phyloP scores from a whole-genome alignment of 2,113 vertebrate species.

The Elaphurus davidianus region DNA sequence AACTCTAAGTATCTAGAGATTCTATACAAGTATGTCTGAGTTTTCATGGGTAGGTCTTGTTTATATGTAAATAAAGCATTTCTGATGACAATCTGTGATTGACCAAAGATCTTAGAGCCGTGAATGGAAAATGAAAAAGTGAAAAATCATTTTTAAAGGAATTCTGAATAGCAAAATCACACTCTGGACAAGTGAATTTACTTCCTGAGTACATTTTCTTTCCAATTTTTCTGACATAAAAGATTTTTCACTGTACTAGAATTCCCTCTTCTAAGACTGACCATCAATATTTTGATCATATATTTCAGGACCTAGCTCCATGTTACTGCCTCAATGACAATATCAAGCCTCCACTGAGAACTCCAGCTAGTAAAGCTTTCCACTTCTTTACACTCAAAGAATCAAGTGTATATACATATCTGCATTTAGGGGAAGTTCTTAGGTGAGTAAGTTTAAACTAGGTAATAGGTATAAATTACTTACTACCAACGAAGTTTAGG shows the following conservation, averaged over 20 bases:
- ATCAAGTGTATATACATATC: background rate
- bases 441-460: background rate
- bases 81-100: background rate
- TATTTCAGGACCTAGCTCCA: background rate
- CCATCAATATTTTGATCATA: background rate
- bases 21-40: background rate
- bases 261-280: background rate
- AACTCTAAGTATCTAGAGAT: background rate
- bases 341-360: background rate
- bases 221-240: background rate
- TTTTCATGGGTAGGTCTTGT: background rate
- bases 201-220: background rate
- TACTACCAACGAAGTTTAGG: background rate
- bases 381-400: background rate
- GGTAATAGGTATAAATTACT: background rate
- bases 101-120: background rate
- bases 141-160: background rate
- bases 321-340: background rate
- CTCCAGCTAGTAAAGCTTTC: background rate
- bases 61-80: background rate
- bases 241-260: background rate
- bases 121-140: background rate
- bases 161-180: background rate
- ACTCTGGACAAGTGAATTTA: background rate
- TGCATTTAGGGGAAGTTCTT: background rate